Base-by-base conservation (phyloP, 2,113 vertebrate genomes). In the Nicator chloris region DNA sequence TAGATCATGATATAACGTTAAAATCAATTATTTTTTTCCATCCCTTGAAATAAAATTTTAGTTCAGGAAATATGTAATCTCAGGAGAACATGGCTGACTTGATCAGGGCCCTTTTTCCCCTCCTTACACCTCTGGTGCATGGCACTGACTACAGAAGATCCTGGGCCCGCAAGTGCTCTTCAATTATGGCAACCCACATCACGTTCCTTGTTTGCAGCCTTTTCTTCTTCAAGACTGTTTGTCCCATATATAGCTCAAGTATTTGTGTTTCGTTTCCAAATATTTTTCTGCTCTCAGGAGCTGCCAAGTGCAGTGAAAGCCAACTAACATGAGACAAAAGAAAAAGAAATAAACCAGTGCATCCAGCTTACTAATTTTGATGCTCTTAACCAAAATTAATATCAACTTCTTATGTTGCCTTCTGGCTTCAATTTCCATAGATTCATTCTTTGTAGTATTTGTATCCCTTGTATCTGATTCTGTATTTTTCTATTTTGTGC, bases 1-100 rank as follows among this genome's bases (percentile, higher is more conserved):
- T 10, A 10, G 37, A 3, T 21, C 5, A 0, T 4, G 19, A 17
- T 13, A 12, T 0, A 7, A 9, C 3, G 6, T 18, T 35, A 15
- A 28, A 50, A 13, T 9, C 4, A 4, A 4, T 37, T 7, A 9
- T 30, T 24, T 13, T 13, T 4, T 7, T 10, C 10, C 17, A 14
- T 7, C 7, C 18, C 6, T 45, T 78, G 11, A 57, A 70, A 24
- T 31, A 69, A 61, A 69, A 23, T 10, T 17, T 15, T 5, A 13
- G 8, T 70, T 47, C 16, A 20, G 40, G 9, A 30, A 28, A n/a
- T 15, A 15, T 5, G 23, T n/a, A 2, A 6, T 35, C 3, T 30
- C 5, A 1, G 1, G 5, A 22, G 21, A 28, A 16, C 2, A 10
- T 2, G 3, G 4, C 1, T 60, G 42, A 19, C 4, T 31, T 18